Conservation (phyloP, 2,797 vertebrate genomes). For the Okamejei kenojei region DNA sequence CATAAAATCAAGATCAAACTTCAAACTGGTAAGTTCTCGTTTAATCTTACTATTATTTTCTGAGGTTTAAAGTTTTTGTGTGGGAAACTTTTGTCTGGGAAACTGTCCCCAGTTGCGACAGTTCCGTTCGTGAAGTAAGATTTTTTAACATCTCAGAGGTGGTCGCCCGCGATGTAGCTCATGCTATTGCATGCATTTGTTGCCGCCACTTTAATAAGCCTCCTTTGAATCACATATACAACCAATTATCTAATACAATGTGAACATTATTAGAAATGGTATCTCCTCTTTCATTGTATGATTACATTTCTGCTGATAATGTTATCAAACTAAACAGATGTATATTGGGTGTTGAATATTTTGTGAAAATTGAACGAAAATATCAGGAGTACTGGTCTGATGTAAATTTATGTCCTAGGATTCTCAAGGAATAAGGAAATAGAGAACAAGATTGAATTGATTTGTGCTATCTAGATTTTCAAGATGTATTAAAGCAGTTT, state of each 20-base stretch:
- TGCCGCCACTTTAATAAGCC: neutral
- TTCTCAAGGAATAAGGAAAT: neutral
- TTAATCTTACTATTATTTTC: no score
- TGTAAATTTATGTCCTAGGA: neutral
- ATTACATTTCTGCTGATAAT: neutral
- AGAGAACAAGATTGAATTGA: neutral
- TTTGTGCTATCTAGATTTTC: neutral
- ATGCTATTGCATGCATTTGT: neutral
- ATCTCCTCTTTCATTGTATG: neutral
- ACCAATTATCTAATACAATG: neutral
- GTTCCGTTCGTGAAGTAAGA: neutral
- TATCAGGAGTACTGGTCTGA: neutral
- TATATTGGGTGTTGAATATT: neutral
- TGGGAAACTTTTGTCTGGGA: neutral
- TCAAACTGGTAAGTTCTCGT: no score
- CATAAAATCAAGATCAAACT: no score
- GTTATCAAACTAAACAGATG: neutral
- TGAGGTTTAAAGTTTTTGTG: slow-evolving; percentile 9
- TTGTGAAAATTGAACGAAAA: neutral
- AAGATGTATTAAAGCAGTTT: neutral
- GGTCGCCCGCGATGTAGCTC: neutral
- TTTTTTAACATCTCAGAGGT: neutral
- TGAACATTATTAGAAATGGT: neutral
- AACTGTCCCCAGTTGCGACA: no score
- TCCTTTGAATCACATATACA: neutral